Conservation (phyloP, 1,140 invertebrate species). For the Eciton burchellii region DNA sequence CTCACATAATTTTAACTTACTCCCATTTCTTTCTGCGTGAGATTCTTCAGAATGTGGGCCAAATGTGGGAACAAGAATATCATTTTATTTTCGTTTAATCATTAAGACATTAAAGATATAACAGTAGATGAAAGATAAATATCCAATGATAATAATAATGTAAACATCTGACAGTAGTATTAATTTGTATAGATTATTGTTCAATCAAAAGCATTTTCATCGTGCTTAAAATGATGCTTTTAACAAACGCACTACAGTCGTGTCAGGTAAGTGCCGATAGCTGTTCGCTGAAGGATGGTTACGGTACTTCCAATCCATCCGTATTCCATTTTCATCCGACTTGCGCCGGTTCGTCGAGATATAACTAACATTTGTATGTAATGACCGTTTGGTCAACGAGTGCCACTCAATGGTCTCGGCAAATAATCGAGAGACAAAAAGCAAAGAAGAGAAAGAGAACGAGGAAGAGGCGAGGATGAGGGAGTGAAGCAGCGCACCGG, state of each 20-base stretch:
- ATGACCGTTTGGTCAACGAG: slow-evolving; percentile 49
- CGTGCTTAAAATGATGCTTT: background rate
- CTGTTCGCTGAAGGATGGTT: slow-evolving; percentile 27
- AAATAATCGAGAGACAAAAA: background rate
- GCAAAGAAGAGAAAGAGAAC: background rate
- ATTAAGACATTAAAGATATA: too few relatives aligned
- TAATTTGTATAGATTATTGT: too few relatives aligned
- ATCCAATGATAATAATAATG: too few relatives aligned
- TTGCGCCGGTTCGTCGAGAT: slow-evolving; percentile 25
- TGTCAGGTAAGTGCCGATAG: slow-evolving; percentile 14
- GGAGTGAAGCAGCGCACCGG: slow-evolving; percentile 15
- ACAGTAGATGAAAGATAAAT: background rate
- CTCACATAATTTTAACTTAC: too few relatives aligned
- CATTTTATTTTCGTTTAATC: too few relatives aligned
- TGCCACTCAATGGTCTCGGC: slow-evolving; percentile 23
- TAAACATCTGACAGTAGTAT: too few relatives aligned
- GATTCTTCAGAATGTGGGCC: too few relatives aligned
- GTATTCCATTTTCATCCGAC: background rate
- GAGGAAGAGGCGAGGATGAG: background rate
- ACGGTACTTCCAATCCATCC: slow-evolving; percentile 7
- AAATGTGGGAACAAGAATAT: too few relatives aligned
- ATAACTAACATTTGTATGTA: slow-evolving; percentile 52
- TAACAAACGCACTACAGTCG: background rate
- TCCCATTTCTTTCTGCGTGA: too few relatives aligned
- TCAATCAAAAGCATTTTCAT: background rate